phyloP scores from a whole-genome alignment of 1,140 invertebrate genomes.

The Acromyrmex charruanus region DNA sequence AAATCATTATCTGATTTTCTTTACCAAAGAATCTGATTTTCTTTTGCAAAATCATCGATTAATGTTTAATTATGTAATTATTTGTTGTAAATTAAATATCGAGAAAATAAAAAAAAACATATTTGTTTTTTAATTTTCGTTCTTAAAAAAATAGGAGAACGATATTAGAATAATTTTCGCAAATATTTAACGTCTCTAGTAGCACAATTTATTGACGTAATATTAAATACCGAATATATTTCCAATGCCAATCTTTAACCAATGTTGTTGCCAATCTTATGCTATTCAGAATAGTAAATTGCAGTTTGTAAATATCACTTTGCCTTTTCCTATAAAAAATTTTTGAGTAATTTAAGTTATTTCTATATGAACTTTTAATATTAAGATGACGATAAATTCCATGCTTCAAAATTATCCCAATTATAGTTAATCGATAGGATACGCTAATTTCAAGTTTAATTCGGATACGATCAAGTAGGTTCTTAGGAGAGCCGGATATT shows the following conservation, averaged over 20 bases:
- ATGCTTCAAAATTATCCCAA: not conserved
- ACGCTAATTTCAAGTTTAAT: constrained; percentile 2
- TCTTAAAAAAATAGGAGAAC: not conserved
- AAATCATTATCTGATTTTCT: not conserved
- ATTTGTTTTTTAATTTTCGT: not conserved
- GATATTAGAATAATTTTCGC: not conserved
- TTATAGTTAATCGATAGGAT: constrained; percentile 27
- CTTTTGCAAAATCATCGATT: not conserved
- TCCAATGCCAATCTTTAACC: no score
- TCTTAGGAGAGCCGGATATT: constrained; percentile 5
- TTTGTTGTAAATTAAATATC: not conserved
- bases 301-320: not conserved
- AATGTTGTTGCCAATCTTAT: no score
- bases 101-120: not conserved
- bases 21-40: not conserved
- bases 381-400: constrained; percentile 6
- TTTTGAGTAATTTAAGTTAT: not conserved
- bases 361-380: not conserved
- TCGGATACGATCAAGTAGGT: constrained; percentile 17
- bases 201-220: no score
- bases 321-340: not conserved
- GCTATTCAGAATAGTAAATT: not conserved
- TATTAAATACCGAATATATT: no score
- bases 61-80: not conserved
- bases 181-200: not conserved